Evolutionary conservation across 2,888 invertebrate species (phyloP), one percentile per base, ranked within the genome.

Genomic region (Malachius bipustulatus): DNA sequence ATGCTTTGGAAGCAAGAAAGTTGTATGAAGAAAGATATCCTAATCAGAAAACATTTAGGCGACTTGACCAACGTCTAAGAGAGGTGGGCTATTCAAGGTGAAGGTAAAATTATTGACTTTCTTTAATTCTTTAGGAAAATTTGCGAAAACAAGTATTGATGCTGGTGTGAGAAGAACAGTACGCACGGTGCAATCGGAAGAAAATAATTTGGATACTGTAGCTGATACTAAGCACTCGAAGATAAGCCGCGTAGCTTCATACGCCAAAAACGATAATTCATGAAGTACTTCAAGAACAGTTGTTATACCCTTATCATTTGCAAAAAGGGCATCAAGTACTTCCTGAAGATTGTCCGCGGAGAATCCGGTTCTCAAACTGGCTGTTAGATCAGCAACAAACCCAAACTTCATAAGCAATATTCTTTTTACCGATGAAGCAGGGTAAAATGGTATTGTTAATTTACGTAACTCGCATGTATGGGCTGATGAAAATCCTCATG

Each of bases 281-380:
- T 34, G 34, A 13, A 37, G 29, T 37, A 3, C 38, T 36, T 32
- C 26, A 14, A 31, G 35, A 38, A 29, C 32, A 38, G 36, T 30
- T 29, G 12, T 39, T 39, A n/a, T n/a, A 19, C n/a, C 24, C 24
- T 19, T 19, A 19, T 19, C n/a, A 19, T n/a, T n/a, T 19, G 24
- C 24, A 19, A n/a, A 6, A 19, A 19, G 24, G 6, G 6, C 24
- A 19, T 19, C 6, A 8, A 19, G 6, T 39, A 29, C 26, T 39
- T 36, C 30, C 35, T 35, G 30, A 32, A 15, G 30, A 35, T 19
- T 19, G 14, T 35, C 16, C 10, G 30, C 35, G 16, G 30, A 30
- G 30, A 19, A 30, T 33, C 30, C 15, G 30, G 4, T 35, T 35
- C 30, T 35, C 19, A 13, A 35, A 35, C 16, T 35, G 30, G 30